Percentiles rank a stretch among this genome's conserved stretches.
Conservation (phyloP, 1,140 invertebrate genomes). For the Dendroctonus ponderosae region DNA sequence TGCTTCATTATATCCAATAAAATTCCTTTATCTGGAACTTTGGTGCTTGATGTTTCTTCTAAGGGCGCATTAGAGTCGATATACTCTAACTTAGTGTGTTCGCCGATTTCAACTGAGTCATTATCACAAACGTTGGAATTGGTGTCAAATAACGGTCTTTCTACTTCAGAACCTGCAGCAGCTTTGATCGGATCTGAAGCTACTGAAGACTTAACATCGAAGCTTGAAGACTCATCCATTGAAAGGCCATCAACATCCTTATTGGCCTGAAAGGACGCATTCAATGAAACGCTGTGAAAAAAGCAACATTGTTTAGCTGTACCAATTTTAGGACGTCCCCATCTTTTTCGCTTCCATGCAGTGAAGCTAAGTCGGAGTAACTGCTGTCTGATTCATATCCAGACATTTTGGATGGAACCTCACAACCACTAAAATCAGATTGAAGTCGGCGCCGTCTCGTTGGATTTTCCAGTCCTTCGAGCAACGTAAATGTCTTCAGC, state of each 20-base stretch:
- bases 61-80: slow-evolving; percentile 20
- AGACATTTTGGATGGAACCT: slow-evolving; percentile 55
- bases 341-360: slow-evolving; percentile 51
- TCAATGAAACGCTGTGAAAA: too few relatives aligned
- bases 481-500: slow-evolving; percentile 53
- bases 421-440: slow-evolving; percentile 58
- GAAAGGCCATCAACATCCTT: slow-evolving; percentile 14
- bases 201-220: too few relatives aligned
- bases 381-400: slow-evolving; percentile 63
- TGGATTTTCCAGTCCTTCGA: slow-evolving; percentile 55
- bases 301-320: slow-evolving; percentile 9
- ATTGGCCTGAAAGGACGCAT: slow-evolving; percentile 3
- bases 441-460: slow-evolving; percentile 58
- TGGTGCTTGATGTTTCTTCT: slow-evolving; percentile 45
- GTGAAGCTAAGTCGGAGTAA: slow-evolving; percentile 55
- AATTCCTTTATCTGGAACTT: slow-evolving; percentile 50
- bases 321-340: slow-evolving; percentile 40
- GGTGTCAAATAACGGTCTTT: slow-evolving; percentile 40
- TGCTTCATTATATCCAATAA: slow-evolving; percentile 53
- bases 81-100: slow-evolving; percentile 9
- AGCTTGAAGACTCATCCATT: slow-evolving; percentile 17
- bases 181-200: slow-evolving; percentile 4
- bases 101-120: not conserved
- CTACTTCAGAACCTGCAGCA: not conserved
- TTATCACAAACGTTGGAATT: slow-evolving; percentile 47